phyloP scores from a whole-genome alignment of 2,113 vertebrate species.

The Tragulus kanchil region DNA sequence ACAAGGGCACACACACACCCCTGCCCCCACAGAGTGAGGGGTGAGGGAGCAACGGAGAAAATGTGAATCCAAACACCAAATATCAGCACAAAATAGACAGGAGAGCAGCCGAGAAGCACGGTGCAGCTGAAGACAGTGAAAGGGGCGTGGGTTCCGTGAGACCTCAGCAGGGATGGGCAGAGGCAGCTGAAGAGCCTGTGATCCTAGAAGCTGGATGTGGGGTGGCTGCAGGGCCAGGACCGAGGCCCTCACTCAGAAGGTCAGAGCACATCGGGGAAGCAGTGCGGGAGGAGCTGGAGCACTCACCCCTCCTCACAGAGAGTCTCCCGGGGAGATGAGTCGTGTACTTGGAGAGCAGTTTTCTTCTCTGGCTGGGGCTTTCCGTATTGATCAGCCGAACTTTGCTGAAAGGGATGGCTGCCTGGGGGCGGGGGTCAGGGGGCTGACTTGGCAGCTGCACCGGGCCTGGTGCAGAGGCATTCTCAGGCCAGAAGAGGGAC shows the following conservation, averaged over 20 bases:
- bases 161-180: neutral
- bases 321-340: constrained; percentile 69
- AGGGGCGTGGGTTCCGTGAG: neutral
- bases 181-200: neutral
- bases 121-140: constrained; percentile 15
- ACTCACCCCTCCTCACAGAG: constrained; percentile 75
- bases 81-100: neutral
- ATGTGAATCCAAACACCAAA: neutral
- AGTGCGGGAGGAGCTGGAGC: constrained; percentile 67
- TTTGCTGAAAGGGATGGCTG: constrained; percentile 78
- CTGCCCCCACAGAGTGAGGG: neutral
- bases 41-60: neutral
- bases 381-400: constrained; percentile 81
- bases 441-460: constrained; percentile 17
- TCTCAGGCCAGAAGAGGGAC: neutral
- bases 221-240: constrained; percentile 55
- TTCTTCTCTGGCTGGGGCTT: constrained; percentile 73
- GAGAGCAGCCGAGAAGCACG: neutral
- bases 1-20: neutral
- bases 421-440: neutral
- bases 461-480: constrained; percentile 29
- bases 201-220: constrained; percentile 69
- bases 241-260: constrained; percentile 48
- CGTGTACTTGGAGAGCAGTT: constrained; percentile 80
- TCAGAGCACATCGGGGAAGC: constrained; percentile 49